Conservation (phyloP, 2,797 vertebrate genomes). For the Mionectes olivaceus region DNA sequence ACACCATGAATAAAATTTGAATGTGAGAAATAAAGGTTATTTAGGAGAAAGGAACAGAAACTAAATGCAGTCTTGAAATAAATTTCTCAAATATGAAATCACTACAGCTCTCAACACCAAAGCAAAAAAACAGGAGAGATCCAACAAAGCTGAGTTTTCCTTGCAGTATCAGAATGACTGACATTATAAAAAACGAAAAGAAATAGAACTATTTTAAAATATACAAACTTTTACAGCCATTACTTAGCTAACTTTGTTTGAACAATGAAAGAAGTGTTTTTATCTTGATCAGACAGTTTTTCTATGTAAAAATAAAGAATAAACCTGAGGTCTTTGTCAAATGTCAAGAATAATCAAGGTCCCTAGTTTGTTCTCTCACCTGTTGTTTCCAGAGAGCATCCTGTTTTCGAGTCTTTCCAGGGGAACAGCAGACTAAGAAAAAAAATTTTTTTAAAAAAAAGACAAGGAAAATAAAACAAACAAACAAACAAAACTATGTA, state of each 20-base stretch:
- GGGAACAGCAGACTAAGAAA: not conserved
- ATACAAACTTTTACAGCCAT: not conserved
- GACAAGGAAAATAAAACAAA: not conserved
- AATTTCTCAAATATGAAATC: not conserved
- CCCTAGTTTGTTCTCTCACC: not conserved
- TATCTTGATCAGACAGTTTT: not conserved
- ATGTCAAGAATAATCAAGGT: not conserved
- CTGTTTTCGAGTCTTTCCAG: not conserved
- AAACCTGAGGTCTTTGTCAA: not conserved
- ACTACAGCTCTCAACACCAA: not conserved
- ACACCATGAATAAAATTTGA: not conserved
- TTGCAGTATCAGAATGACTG: not conserved
- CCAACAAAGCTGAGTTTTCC: not conserved
- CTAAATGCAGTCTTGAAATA: not conserved
- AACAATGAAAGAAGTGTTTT: not conserved
- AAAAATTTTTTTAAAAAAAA: not conserved
- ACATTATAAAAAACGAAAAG: not conserved
- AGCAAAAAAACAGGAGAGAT: not conserved
- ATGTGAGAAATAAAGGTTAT: not conserved
- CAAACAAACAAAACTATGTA: not conserved
- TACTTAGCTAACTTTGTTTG: not conserved
- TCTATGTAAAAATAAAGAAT: not conserved
- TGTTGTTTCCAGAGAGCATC: not conserved
- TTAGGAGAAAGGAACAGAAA: not conserved
- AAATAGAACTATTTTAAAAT: not conserved